Evolutionary conservation across 2,888 invertebrate species (phyloP).

Genomic region (Deilephila porcellus): DNA sequence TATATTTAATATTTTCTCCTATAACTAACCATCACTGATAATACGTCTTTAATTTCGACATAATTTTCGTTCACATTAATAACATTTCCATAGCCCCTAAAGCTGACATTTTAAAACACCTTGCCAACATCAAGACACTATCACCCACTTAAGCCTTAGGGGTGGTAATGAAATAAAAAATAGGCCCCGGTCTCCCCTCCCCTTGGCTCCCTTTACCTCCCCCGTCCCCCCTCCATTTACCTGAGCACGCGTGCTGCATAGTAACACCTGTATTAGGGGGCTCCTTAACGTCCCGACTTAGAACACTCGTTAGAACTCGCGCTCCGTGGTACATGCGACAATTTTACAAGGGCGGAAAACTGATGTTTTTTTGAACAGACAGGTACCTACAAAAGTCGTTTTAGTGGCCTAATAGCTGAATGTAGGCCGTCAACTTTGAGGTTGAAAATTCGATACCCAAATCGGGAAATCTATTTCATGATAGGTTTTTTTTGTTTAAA

Average conservation of each 20-base stretch:
- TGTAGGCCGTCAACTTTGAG: not conserved
- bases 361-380: not conserved
- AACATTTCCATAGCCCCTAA: not conserved
- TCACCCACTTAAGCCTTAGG: conserved; percentile 48
- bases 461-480: not conserved
- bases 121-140: conserved; percentile 39
- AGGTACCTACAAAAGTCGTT: no score
- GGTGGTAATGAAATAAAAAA: conserved; percentile 57
- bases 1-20: no score
- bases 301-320: conserved; percentile 16
- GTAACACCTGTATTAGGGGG: conserved; percentile 36
- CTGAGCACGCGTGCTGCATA: conserved; percentile 48
- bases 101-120: not conserved
- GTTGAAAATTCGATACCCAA: not conserved
- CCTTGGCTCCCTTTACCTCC: conserved; percentile 33
- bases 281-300: conserved; percentile 28
- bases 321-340: not conserved
- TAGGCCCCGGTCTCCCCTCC: conserved; percentile 35
- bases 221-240: conserved; percentile 38
- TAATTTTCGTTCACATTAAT: not conserved
- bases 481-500: no score
- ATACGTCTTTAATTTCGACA: not conserved
- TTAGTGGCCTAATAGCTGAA: no score
- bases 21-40: no score
- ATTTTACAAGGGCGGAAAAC: not conserved